Evolutionary conservation across 2,797 vertebrate species (phyloP).

Genomic region (Pangasius krempfi): DNA sequence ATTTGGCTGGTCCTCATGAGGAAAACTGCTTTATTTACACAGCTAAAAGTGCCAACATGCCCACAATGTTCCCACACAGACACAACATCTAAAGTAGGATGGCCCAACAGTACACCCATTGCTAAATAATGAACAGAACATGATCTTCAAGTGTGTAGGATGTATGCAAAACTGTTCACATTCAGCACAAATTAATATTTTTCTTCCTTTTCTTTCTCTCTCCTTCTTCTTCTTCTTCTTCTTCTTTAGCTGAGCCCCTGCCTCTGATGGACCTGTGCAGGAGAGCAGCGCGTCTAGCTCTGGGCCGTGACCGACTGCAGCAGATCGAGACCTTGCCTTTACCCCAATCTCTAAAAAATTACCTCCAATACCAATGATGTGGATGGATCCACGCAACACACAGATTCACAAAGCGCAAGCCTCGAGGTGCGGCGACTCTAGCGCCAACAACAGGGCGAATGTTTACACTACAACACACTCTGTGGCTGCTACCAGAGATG

Average conservation of each 20-base stretch:
- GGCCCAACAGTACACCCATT: not conserved
- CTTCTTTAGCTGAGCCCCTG: slow-evolving; percentile 88
- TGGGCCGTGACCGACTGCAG: slow-evolving; percentile 90
- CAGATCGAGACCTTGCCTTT: slow-evolving; percentile 92
- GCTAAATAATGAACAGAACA: not conserved
- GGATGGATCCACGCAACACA: slow-evolving; percentile 35
- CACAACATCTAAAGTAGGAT: not conserved
- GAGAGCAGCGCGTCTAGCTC: slow-evolving; percentile 88
- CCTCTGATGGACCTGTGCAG: slow-evolving; percentile 97
- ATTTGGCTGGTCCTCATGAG: not conserved
- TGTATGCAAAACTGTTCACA: not conserved
- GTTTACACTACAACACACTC: slow-evolving; percentile 59
- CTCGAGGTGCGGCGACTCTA: slow-evolving; percentile 34
- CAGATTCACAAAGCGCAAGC: slow-evolving; percentile 11
- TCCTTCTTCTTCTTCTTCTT: slow-evolving; percentile 24
- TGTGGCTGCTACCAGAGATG: slow-evolving; percentile 46
- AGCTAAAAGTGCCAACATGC: not conserved
- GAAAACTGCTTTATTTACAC: not conserved
- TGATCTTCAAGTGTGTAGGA: slow-evolving; percentile 4
- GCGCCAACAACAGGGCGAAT: slow-evolving; percentile 37
- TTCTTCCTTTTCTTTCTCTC: not conserved
- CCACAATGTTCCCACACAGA: slow-evolving; percentile 4
- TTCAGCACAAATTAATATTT: not conserved
- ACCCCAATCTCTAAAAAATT: slow-evolving; percentile 96
- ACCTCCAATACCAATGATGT: slow-evolving; percentile 96